Evolutionary conservation across 2,113 vertebrate genomes (phyloP), one percentile per base, ranked within the genome.

Genomic region (Nyctereutes procyonoides): DNA sequence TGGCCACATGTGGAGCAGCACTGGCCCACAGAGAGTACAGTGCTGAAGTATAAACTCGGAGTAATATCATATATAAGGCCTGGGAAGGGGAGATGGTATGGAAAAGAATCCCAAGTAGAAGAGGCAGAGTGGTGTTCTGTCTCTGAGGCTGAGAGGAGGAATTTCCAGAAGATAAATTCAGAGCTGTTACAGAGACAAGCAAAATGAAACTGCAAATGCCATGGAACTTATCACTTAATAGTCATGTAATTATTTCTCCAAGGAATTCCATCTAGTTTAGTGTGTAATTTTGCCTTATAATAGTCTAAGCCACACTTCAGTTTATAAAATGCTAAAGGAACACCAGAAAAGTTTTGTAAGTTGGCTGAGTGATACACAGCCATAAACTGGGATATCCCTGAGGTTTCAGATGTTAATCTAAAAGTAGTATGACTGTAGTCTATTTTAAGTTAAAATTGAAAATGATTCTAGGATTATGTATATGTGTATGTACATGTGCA

Each of bases 201-300:
- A 95, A 28, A 95, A 74, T 35, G 38, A 63, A 96, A 93, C 16
- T 65, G 20, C 26, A 86, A 63, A 32, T 95, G 65, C 43, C 38
- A 8, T 74, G 62, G 65, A 86, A 94, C 77, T 83, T 69, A 92
- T 79, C 53, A 89, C 51, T 88, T 95, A 73, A 74, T 85, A 90
- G 65, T 92, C 74, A 35, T 81, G 53, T 94, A 65, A 80, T 92
- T 91, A 86, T 88, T 96, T 97, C 67, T 93, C 38, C n/a, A 80
- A 95, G 86, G 43, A 77, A 74, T 65, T 94, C 32, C 91, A 0
- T 80, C 24, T 67, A 79, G 26, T 30, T 84, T 71, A 85, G 73
- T 95, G 56, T 88, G 94, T 94, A 53, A 95, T 95, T 96, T 96
- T 95, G 48, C 38, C 43, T 94, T 43, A 22, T 74, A 88, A 83